Evolutionary conservation across 1,140 invertebrate genomes (phyloP).

Genomic region (Steinernema feltiae): DNA sequence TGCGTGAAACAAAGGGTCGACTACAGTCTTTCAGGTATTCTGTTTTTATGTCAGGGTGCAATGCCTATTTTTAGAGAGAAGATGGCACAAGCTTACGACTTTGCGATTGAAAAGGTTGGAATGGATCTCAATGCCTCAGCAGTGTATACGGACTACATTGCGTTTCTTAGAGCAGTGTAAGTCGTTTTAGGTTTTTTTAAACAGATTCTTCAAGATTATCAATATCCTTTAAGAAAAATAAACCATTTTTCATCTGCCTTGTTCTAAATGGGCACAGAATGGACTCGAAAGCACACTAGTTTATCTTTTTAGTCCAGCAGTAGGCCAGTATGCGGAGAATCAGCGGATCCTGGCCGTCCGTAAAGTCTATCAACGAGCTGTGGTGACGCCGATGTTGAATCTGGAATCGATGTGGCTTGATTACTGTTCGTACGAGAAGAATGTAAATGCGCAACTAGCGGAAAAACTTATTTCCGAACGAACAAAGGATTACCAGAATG

Average conservation of each 20-base stretch:
- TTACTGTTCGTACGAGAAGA: slow-evolving; percentile 78
- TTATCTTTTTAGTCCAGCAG: slow-evolving; percentile 68
- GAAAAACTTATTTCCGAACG: slow-evolving; percentile 85
- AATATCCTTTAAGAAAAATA: slow-evolving; percentile 3
- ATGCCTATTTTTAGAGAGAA: slow-evolving; percentile 73
- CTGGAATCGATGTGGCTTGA: slow-evolving; percentile 98
- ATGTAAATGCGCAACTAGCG: slow-evolving; percentile 91
- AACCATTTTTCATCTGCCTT: slow-evolving; percentile 22
- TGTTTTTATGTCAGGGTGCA: slow-evolving; percentile 14
- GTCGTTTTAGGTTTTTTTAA: slow-evolving; percentile 36
- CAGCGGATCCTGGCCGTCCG: slow-evolving; percentile 95
- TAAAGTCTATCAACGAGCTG: slow-evolving; percentile 88
- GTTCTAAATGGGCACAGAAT: slow-evolving; percentile 26
- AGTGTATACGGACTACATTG: slow-evolving; percentile 76
- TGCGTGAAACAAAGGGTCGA: slow-evolving; percentile 63
- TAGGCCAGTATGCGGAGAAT: slow-evolving; percentile 97
- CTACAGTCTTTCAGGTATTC: slow-evolving; percentile 45
- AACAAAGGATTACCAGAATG: slow-evolving; percentile 80
- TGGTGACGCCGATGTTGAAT: slow-evolving; percentile 92
- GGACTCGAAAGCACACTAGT: not conserved
- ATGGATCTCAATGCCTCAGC: slow-evolving; percentile 69
- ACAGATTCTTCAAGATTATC: not conserved
- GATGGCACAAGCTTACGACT: slow-evolving; percentile 98
- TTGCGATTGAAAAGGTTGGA: slow-evolving; percentile 96
- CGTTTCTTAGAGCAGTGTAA: slow-evolving; percentile 87